Evolutionary conservation across 2,888 invertebrate species (phyloP), one percentile per base, ranked within the genome.

Genomic region (Drosophila suboccidentalis): DNA sequence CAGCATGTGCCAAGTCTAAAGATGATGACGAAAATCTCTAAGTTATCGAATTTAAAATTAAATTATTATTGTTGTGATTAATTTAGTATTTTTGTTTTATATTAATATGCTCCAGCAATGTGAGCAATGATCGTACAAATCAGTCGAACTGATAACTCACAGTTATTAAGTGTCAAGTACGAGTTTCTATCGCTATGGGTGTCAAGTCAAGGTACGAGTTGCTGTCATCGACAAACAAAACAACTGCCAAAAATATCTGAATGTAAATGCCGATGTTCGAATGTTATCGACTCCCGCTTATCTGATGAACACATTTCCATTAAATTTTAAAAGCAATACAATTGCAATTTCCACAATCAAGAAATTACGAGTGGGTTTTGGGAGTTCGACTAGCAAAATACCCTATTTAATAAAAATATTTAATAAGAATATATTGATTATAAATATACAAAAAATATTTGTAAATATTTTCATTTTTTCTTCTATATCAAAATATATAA

Each of bases 121-220:
- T 36, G 49, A 34, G 54, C 34, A 34, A 26, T 50, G 61, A 32
- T 34, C 34, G 26, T n/a, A 22, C 9, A 26, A 51, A 51, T 71
- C 69, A 86, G 69, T 82, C 80, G 70, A 70, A 57, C 62, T 87
- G 81, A 89, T 89, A 89, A 65, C 50, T 39, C 34, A 34, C 64
- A 44, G 43, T 49, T 71, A 57, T 50, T 62, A 41, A 54, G 44
- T 64, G 76, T 64, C 32, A 36, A 44, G 34, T 26, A 44, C 55
- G 55, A 34, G 34, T 34, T 19, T 32, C 39, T 51, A 47, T 57
- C 19, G 39, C 43, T 67, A 50, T 66, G 61, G 54, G 58, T 49
- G 36, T n/a, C 51, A 49, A 36, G 11, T 13, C 55, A 44, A 55
- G 44, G 58, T 38, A 13, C 49, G 39, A 57, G 38, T 46, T 62